These are phyloP conservation scores for Sepiola atlantica DNA, from an alignment of 2,888 invertebrate genomes.

Conservation along the genomic window DNA sequence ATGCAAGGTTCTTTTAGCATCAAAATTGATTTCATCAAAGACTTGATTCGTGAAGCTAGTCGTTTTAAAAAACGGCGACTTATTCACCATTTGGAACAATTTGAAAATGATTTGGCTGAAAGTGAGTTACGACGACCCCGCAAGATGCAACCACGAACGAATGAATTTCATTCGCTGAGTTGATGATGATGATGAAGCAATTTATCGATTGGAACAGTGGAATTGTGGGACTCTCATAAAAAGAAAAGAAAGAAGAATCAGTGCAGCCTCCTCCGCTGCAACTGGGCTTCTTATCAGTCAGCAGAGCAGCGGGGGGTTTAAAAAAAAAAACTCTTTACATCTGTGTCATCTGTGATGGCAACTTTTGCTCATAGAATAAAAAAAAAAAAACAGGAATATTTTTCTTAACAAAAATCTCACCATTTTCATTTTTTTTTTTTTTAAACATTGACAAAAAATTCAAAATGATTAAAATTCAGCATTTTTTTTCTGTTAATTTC, in stretches of 20 bases:
- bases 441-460: background rate
- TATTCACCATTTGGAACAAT: constrained; percentile 64
- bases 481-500: background rate
- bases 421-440: constrained; percentile 45
- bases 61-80: constrained; percentile 70
- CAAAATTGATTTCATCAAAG: constrained; percentile 64
- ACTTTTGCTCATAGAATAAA: background rate
- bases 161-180: background rate
- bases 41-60: constrained; percentile 68
- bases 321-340: background rate
- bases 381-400: background rate
- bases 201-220: too few species aligned
- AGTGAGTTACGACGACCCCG: constrained; percentile 49
- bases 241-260: too few species aligned
- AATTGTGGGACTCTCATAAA: too few species aligned
- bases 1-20: constrained; percentile 67
- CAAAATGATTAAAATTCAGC: background rate
- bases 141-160: constrained; percentile 40
- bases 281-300: too few species aligned
- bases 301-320: too few species aligned
- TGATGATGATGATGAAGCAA: background rate
- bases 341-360: background rate
- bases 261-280: too few species aligned
- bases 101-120: constrained; percentile 59
- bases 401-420: constrained; percentile 43